These are phyloP conservation scores for Diachrysia chrysitis DNA, from an alignment of 2,888 invertebrate genomes.

Conservation along the genomic window DNA sequence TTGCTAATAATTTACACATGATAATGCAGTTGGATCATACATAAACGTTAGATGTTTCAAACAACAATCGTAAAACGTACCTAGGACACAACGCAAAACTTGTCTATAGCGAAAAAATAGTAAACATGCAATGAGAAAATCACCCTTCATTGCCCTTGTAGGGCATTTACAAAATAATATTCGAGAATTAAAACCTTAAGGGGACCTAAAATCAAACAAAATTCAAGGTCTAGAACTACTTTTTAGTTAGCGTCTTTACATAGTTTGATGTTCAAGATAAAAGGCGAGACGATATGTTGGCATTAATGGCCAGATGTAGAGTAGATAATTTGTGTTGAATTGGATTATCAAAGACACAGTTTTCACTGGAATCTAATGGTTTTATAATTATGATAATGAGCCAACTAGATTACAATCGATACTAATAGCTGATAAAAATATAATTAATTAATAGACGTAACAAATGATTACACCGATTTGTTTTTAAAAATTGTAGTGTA, in stretches of 20 bases:
- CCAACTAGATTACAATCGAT: background rate
- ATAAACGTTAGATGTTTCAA: background rate
- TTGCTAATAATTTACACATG: no score
- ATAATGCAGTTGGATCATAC: no score
- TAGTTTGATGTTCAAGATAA: no score
- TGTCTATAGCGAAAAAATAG: background rate
- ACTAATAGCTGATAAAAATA: background rate
- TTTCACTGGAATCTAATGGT: background rate
- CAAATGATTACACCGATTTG: no score
- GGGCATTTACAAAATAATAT: background rate
- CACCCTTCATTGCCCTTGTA: no score
- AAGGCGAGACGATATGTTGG: no score
- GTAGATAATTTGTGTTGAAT: background rate
- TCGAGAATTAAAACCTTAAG: background rate
- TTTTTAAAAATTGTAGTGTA: no score
- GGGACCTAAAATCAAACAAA: no score
- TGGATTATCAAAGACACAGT: background rate
- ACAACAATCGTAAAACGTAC: background rate
- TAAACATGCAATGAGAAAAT: background rate
- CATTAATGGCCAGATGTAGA: background rate
- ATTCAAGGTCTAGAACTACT: no score
- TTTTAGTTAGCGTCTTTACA: background rate
- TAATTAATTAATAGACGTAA: background rate
- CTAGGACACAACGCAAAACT: background rate
- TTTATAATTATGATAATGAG: slow-evolving; percentile 1